Percentiles rank a stretch among this genome's conserved stretches.
These are phyloP conservation scores for Neotragus moschatus DNA, from an alignment of 2,113 vertebrate genomes.

Conservation along the genomic window DNA sequence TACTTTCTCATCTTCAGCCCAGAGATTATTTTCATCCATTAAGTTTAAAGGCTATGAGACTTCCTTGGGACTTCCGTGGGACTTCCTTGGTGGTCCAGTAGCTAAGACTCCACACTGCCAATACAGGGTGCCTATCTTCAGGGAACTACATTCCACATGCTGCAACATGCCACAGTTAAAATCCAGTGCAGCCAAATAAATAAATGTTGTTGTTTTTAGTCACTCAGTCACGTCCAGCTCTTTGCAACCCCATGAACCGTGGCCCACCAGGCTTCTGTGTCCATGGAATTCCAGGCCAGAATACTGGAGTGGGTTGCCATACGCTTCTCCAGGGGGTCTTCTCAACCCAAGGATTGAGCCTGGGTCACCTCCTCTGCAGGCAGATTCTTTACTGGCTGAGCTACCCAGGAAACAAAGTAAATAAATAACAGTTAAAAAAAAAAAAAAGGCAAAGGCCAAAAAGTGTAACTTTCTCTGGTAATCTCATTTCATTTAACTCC, in stretches of 20 bases:
- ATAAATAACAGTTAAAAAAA: not conserved
- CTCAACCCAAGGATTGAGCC: not conserved
- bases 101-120: not conserved
- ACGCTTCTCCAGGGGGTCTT: not conserved
- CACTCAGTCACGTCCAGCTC: not conserved
- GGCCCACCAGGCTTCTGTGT: not conserved
- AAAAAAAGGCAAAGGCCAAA: not conserved
- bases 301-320: not conserved
- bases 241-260: not conserved
- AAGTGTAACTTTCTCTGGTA: not conserved
- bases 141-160: not conserved
- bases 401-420: not conserved
- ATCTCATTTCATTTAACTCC: not conserved
- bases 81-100: not conserved
- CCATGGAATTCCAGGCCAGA: not conserved
- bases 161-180: not conserved
- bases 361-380: not conserved
- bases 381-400: not conserved
- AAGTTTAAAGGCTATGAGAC: not conserved
- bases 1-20: not conserved
- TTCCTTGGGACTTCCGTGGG: not conserved
- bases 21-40: not conserved
- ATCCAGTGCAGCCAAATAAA: not conserved
- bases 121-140: not conserved
- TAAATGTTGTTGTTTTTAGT: not conserved